Evolutionary conservation across 2,888 invertebrate genomes (phyloP).

Genomic region (Oxyteleia sp.): DNA sequence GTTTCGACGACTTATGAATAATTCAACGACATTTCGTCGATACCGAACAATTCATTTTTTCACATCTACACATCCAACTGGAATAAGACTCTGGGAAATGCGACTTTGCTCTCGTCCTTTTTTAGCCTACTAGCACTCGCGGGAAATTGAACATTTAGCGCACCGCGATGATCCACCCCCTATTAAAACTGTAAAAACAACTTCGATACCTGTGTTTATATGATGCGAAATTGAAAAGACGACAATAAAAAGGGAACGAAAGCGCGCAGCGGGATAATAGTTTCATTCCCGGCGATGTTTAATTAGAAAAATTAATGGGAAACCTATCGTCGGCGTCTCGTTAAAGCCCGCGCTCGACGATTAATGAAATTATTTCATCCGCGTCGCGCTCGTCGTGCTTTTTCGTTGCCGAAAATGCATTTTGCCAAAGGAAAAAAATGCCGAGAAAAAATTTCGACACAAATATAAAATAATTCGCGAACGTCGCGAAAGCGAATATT

Average conservation of each 20-base stretch:
- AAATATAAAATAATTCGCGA: not conserved
- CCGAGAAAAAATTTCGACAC: slow-evolving; percentile 1
- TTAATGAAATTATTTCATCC: slow-evolving; percentile 47
- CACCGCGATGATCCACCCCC: not conserved
- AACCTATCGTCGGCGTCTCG: slow-evolving; percentile 43
- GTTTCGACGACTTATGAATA: slow-evolving; percentile 29
- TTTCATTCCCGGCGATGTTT: slow-evolving; percentile 32
- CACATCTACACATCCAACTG: slow-evolving; percentile 12
- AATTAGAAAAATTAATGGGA: slow-evolving; percentile 54
- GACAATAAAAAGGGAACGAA: slow-evolving; percentile 14
- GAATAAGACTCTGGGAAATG: slow-evolving; percentile 26
- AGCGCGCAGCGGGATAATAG: slow-evolving; percentile 21
- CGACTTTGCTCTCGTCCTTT: slow-evolving; percentile 8
- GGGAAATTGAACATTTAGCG: slow-evolving; percentile 10
- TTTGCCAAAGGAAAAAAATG: slow-evolving; percentile 6
- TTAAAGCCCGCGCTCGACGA: slow-evolving; percentile 10
- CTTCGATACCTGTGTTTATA: slow-evolving; percentile 35
- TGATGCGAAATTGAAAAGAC: slow-evolving; percentile 40
- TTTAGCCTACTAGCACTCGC: not conserved
- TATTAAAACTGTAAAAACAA: slow-evolving; percentile 17
- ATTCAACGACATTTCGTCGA: slow-evolving; percentile 20
- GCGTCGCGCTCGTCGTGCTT: not conserved
- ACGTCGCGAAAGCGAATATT: not conserved
- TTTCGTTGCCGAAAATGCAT: slow-evolving; percentile 16
- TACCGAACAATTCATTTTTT: slow-evolving; percentile 27